phyloP scores from a whole-genome alignment of 37 sponge, comb jelly and placozoan species.

The Oopsacas minuta region DNA sequence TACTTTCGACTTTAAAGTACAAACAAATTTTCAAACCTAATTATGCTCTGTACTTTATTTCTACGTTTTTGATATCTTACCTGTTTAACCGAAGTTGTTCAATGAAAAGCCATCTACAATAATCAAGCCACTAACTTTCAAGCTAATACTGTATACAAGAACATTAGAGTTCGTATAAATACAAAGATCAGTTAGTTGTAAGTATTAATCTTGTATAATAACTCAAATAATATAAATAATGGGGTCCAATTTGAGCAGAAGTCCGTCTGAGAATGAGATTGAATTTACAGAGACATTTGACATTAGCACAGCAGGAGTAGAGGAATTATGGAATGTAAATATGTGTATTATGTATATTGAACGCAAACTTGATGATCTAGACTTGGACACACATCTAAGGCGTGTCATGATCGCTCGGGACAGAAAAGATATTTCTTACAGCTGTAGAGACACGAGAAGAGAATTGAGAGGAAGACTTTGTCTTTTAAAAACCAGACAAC shows the following conservation, averaged over 20 bases:
- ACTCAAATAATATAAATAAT: too few species aligned
- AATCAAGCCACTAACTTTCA: background rate
- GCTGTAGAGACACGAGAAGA: background rate
- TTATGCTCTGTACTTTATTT: background rate
- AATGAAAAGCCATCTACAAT: background rate
- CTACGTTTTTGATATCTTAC: background rate
- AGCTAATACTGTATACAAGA: background rate
- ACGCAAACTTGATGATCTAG: background rate
- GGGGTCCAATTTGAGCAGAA: background rate
- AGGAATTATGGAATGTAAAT: background rate
- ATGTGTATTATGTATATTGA: slow-evolving; percentile 12
- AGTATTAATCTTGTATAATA: too few species aligned
- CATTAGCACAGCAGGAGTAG: background rate
- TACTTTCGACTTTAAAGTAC: background rate
- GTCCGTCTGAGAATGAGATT: background rate
- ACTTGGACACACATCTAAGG: background rate
- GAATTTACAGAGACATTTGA: background rate
- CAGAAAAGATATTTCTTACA: background rate
- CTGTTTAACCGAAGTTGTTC: background rate
- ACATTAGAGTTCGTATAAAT: too few species aligned
- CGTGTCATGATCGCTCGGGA: background rate
- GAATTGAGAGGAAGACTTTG: slow-evolving; percentile 9
- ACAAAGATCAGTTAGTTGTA: too few species aligned
- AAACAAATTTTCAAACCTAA: background rate
- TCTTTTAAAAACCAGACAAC: slow-evolving; percentile 4